Evolutionary conservation across 1,140 invertebrate species (phyloP).

Genomic region (Dryas iulia): DNA sequence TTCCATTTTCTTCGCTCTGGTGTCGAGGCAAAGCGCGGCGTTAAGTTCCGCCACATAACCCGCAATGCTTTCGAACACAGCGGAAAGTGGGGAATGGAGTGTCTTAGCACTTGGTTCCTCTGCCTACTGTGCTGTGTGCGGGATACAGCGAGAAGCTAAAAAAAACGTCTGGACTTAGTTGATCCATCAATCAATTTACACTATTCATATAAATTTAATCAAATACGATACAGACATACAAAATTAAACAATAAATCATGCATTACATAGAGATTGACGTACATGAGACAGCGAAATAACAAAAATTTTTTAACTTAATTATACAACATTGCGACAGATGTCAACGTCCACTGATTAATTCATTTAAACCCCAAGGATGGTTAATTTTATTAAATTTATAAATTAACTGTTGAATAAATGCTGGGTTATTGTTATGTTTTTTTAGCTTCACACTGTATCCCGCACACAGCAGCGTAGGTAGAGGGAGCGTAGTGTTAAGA

Average conservation of each 20-base stretch:
- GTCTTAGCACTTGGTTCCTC: no score
- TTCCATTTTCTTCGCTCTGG: no score
- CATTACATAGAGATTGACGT: not conserved
- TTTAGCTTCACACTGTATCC: not conserved
- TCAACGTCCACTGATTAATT: not conserved
- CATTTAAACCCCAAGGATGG: not conserved
- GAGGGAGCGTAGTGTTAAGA: no score
- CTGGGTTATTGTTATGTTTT: not conserved
- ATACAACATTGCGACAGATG: not conserved
- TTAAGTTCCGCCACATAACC: no score
- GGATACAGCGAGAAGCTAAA: not conserved
- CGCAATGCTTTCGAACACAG: no score
- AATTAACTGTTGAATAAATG: not conserved
- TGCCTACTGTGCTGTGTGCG: not conserved
- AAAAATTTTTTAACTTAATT: not conserved
- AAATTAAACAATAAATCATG: not conserved
- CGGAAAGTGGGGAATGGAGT: no score
- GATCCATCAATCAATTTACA: no score
- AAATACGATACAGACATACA: no score
- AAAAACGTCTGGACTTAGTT: no score
- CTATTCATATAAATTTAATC: not conserved
- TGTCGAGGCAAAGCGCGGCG: no score
- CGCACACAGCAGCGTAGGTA: not conserved
- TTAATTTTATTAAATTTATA: constrained; percentile 1
- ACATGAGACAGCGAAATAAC: not conserved